phyloP scores from a whole-genome alignment of 2,888 invertebrate genomes.

The Eudasyphora cyanicolor region DNA sequence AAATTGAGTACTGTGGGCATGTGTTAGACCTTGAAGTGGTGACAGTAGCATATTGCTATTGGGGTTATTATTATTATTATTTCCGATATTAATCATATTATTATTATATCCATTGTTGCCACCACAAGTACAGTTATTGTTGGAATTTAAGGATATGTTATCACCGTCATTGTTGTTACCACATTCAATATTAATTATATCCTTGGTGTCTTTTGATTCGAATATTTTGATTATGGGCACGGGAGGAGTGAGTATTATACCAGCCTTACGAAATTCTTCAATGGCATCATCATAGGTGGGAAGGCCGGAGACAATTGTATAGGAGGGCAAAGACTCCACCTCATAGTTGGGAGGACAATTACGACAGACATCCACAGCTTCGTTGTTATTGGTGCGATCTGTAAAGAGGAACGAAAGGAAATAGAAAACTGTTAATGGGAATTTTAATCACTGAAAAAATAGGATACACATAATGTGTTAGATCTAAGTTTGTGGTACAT shows the following conservation, averaged over 20 bases:
- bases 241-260: conserved; percentile 76
- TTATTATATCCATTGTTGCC: conserved; percentile 20
- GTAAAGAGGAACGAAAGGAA: no score
- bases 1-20: conserved; percentile 68
- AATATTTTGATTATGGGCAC: conserved; percentile 78
- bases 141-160: conserved; percentile 72
- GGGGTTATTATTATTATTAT: not conserved
- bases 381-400: conserved; percentile 80
- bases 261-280: conserved; percentile 82
- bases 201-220: conserved; percentile 70
- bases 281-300: conserved; percentile 84
- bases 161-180: conserved; percentile 69
- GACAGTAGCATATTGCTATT: not conserved
- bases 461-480: no score
- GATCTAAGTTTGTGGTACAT: no score
- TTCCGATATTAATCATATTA: conserved; percentile 41
- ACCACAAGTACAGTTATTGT: conserved; percentile 73
- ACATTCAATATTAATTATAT: conserved; percentile 60
- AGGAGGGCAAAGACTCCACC: conserved; percentile 83
- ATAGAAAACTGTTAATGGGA: no score
- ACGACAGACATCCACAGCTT: conserved; percentile 76
- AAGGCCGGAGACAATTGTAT: conserved; percentile 84
- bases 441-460: no score
- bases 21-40: not conserved
- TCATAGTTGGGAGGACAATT: conserved; percentile 79